These are phyloP conservation scores for Dinocampus coccinellae DNA, from an alignment of 2,888 invertebrate species.

Conservation along the genomic window DNA sequence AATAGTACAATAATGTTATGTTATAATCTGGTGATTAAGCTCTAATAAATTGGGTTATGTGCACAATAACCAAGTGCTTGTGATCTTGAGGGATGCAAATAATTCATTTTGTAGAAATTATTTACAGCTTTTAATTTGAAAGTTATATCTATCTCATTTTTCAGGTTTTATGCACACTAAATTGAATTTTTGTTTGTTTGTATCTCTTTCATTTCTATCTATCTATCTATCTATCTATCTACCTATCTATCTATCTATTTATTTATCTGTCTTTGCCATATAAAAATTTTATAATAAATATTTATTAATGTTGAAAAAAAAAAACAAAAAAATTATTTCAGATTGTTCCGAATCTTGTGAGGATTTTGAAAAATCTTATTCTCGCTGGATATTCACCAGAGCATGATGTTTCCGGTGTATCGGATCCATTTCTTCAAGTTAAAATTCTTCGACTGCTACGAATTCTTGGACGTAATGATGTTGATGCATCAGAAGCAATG, in stretches of 20 bases:
- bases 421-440: slow-evolving; percentile 99
- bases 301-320: slow-evolving; percentile 24
- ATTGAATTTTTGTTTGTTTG: slow-evolving; percentile 42
- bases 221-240: no score
- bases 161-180: slow-evolving; percentile 45
- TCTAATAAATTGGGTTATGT: not conserved
- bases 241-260: no score
- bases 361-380: slow-evolving; percentile 97
- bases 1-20: not conserved
- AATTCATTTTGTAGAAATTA: slow-evolving; percentile 10
- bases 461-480: slow-evolving; percentile 95
- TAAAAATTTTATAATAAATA: slow-evolving; percentile 7
- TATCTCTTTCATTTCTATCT: no score
- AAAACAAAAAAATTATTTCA: slow-evolving; percentile 69
- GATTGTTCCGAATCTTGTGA: slow-evolving; percentile 98
- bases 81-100: not conserved
- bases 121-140: slow-evolving; percentile 2
- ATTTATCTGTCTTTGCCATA: no score
- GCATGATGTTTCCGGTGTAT: slow-evolving; percentile 99
- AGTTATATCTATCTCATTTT: slow-evolving; percentile 28
- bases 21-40: not conserved
- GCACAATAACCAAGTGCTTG: not conserved
- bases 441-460: slow-evolving; percentile 95
- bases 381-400: slow-evolving; percentile 99
- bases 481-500: slow-evolving; percentile 98